Evolutionary conservation across 1,140 invertebrate species (phyloP).

Genomic region (Eueides isabella): DNA sequence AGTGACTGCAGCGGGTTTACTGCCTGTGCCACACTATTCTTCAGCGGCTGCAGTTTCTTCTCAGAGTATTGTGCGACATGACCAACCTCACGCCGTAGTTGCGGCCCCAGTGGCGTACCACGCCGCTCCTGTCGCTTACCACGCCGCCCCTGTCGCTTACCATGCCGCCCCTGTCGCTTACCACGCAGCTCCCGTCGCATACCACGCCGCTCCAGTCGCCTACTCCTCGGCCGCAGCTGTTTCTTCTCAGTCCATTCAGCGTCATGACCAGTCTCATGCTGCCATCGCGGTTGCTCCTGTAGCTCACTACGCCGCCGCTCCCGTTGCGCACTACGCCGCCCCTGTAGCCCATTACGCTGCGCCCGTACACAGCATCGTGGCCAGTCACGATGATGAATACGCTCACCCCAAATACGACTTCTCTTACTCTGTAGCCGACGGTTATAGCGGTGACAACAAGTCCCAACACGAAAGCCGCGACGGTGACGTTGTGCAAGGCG

Average conservation of each 20-base stretch:
- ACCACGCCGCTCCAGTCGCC: conserved; percentile 20
- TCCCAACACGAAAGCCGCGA: conserved; percentile 80
- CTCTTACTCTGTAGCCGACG: no score
- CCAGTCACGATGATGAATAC: no score
- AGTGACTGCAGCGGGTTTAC: conserved; percentile 53
- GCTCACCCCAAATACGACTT: no score
- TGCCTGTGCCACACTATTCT: conserved; percentile 47
- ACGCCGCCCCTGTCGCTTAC: conserved; percentile 45
- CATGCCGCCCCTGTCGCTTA: background rate
- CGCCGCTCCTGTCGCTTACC: conserved; percentile 44
- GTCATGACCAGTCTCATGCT: conserved; percentile 48
- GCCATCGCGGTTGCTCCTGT: conserved; percentile 42
- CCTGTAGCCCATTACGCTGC: conserved; percentile 26
- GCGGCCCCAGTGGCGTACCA: conserved; percentile 44
- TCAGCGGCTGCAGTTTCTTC: conserved; percentile 49
- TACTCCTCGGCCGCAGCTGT: conserved; percentile 35
- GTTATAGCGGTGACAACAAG: conserved; percentile 81
- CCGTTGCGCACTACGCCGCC: conserved; percentile 44
- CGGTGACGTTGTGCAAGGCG: conserved; percentile 79
- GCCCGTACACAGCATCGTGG: conserved; percentile 78
- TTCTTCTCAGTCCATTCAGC: conserved; percentile 58
- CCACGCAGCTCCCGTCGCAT: background rate
- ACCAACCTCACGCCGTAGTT: conserved; percentile 33
- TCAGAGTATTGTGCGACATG: conserved; percentile 52
- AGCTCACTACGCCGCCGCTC: conserved; percentile 41